phyloP scores from a whole-genome alignment of 2,113 vertebrate species.

The Atherinomorus stipes region DNA sequence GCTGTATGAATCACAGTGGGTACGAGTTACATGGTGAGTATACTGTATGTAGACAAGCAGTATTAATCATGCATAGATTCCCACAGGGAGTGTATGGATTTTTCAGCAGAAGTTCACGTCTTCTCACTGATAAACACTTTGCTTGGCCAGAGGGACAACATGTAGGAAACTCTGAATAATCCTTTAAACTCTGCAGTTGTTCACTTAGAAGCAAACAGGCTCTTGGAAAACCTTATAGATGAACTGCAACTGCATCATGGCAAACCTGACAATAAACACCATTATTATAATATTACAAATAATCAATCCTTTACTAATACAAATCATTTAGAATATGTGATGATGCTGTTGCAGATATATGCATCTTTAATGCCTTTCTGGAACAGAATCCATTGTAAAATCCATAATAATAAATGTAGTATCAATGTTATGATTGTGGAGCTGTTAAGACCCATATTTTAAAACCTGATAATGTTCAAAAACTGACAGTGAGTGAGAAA shows the following conservation, averaged over 20 bases:
- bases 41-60: conserved; percentile 58
- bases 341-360: not conserved
- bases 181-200: conserved; percentile 15
- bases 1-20: conserved; percentile 68
- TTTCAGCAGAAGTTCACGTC: conserved; percentile 61
- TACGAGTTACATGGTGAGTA: conserved; percentile 61
- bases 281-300: not conserved
- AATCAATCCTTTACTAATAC: not conserved
- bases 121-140: conserved; percentile 67
- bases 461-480: no score
- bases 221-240: conserved; percentile 4
- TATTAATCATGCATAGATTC: conserved; percentile 74
- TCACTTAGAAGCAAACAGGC: conserved; percentile 14
- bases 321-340: not conserved
- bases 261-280: not conserved
- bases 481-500: no score
- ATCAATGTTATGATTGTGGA: not conserved
- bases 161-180: conserved; percentile 55
- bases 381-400: not conserved
- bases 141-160: conserved; percentile 60
- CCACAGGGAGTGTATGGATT: conserved; percentile 48
- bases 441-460: not conserved
- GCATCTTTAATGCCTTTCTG: not conserved
- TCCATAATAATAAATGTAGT: not conserved
- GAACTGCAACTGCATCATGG: conserved; percentile 1